phyloP scores from a whole-genome alignment of 92 coral and sea anemone species.

The Paragorgia papillata region DNA sequence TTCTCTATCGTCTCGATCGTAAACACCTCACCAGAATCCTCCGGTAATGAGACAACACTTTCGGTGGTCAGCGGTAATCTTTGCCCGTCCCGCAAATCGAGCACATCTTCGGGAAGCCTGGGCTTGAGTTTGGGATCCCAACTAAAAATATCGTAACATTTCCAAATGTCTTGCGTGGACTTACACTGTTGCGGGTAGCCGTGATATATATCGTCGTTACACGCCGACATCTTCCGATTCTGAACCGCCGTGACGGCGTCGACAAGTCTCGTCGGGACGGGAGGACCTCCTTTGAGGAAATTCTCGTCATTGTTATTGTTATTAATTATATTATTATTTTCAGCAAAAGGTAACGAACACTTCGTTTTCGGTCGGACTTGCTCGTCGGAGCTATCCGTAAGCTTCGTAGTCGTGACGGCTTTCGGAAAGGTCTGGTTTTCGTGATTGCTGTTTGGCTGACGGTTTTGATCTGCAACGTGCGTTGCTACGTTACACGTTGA shows the following conservation, averaged over 20 bases:
- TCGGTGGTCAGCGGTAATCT: constrained; percentile 35
- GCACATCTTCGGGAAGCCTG: constrained; percentile 38
- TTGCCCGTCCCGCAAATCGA: constrained; percentile 10
- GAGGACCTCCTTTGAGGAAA: constrained; percentile 8
- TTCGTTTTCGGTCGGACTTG: not conserved
- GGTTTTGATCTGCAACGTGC: constrained; percentile 38
- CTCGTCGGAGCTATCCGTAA: not conserved
- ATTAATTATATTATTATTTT: not conserved
- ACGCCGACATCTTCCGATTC: constrained; percentile 21
- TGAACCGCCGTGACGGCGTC: constrained; percentile 1
- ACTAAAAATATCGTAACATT: constrained; percentile 38
- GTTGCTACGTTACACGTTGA: constrained; percentile 85
- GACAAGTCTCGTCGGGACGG: constrained; percentile 30
- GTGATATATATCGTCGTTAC: not conserved
- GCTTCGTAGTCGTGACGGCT: not conserved
- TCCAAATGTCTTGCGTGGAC: constrained; percentile 30
- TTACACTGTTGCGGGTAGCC: not conserved
- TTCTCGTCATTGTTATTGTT: constrained; percentile 30
- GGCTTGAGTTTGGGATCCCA: constrained; percentile 39
- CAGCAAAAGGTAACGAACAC: not conserved
- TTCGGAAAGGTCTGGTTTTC: not conserved
- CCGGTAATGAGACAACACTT: constrained; percentile 21
- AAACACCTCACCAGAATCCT: constrained; percentile 21
- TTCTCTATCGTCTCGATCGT: constrained; percentile 38
- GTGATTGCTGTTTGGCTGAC: constrained; percentile 23